Percentiles rank a stretch among this genome's conserved stretches.
These are phyloP conservation scores for Mesorhabditis spiculigera DNA, from an alignment of 2,888 invertebrate genomes.

Conservation along the genomic window DNA sequence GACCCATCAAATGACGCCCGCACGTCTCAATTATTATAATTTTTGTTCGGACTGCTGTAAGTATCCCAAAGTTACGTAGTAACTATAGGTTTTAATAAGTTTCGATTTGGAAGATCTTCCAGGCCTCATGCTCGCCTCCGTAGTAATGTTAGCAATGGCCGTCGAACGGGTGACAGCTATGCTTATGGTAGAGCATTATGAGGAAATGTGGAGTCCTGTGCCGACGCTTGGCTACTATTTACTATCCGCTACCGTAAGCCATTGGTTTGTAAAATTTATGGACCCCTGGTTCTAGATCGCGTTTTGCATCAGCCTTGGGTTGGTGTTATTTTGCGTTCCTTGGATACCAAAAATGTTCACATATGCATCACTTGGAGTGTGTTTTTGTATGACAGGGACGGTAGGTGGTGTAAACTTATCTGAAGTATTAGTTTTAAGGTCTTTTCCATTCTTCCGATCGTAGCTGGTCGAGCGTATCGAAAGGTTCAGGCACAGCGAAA, in stretches of 20 bases:
- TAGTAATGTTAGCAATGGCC: neutral
- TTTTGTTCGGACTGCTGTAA: neutral
- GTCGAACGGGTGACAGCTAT: constrained; percentile 3
- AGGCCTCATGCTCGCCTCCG: neutral
- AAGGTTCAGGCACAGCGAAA: neutral
- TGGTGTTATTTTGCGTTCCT: neutral
- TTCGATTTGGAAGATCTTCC: neutral
- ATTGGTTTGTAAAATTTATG: too few species aligned
- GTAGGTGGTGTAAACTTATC: neutral
- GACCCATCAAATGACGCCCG: neutral
- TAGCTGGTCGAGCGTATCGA: neutral
- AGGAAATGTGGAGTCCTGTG: neutral
- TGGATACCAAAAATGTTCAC: neutral
- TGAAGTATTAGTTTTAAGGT: neutral
- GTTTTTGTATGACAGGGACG: neutral
- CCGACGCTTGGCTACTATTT: neutral
- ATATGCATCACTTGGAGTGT: neutral
- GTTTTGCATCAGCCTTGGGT: too few species aligned
- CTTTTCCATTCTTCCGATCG: neutral
- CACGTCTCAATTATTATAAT: neutral
- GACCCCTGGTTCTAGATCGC: too few species aligned
- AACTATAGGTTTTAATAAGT: neutral
- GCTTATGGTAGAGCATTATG: neutral
- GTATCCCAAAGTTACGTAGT: neutral
- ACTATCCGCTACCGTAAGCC: too few species aligned